Conservation (phyloP, 2,797 vertebrate genomes). For the Alcedo atthis region DNA sequence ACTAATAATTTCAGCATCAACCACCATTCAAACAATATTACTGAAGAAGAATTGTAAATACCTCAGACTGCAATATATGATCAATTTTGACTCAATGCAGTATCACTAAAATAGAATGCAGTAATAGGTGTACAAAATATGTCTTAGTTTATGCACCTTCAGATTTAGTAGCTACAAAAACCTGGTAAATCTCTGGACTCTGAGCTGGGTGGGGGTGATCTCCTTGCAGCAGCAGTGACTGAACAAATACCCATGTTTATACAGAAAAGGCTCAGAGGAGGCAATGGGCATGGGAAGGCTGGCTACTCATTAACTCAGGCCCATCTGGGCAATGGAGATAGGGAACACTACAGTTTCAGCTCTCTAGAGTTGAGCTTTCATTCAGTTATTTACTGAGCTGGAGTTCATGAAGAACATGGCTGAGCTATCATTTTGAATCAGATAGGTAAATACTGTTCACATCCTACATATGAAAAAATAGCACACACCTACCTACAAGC, state of each 20-base stretch:
- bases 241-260: neutral
- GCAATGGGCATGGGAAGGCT: neutral
- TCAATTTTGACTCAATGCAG: neutral
- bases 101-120: neutral
- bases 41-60: neutral
- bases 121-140: neutral
- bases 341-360: neutral
- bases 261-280: neutral
- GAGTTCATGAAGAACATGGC: neutral
- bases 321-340: neutral
- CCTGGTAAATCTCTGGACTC: constrained; percentile 22
- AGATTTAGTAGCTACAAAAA: neutral
- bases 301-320: constrained; percentile 7
- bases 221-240: neutral
- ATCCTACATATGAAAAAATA: neutral
- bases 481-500: neutral
- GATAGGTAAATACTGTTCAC: neutral
- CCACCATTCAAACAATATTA: neutral
- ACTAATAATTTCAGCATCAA: neutral
- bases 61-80: neutral
- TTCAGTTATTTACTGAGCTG: neutral
- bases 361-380: neutral
- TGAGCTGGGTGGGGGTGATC: neutral
- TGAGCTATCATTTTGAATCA: neutral
- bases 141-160: neutral